Evolutionary conservation across 2,888 invertebrate species (phyloP), one percentile per base, ranked within the genome.

Genomic region (Loripinus fragilis): DNA sequence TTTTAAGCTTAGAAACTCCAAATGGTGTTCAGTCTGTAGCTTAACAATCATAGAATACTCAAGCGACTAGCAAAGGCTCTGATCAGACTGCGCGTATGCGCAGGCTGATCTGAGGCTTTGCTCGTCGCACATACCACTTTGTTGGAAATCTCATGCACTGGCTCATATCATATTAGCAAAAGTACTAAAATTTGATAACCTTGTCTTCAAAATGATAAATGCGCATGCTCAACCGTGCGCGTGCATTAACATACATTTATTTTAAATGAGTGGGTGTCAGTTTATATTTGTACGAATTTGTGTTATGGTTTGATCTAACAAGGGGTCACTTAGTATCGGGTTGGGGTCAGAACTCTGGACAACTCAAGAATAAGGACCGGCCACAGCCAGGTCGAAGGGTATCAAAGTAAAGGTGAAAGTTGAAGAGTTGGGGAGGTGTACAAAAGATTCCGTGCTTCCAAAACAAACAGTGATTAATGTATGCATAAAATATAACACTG

Each of bases 301-400:
- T 71, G 77, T 77, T 64, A 25, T 68, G 74, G 74, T 68, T 80
- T 80, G 77, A 80, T 80, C 80, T 71, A 33, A 30, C 50, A 41
- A 71, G 65, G 68, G 80, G 80, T 80, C 80, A 74, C 17, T 17
- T 60, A 17, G 3, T 30, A 28, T 60, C 23, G 17, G 15, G 60
- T 60, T 17, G 5, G 60, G 60, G 60, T 60, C 60, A 60, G 60
- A 20, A 17, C 30, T 5, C 30, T 3, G 20, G 17, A 8, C n/a
- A 20, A n/a, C 30, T 60, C 33, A 33, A 60, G 33, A 60, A 33
- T 17, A 60, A 60, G 60, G 45, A 20, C 45, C 45, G 3, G 45
- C 45, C 20, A 45, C 45, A 3, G n/a, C n/a, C 17, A 20, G 45
- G 45, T 45, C 45, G 45, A 20, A 20, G 45, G 45, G 45, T 17